A percentile compares a stretch with the other conserved stretches of the same genome.
Evolutionary conservation across 30 jellyfish, hydroid and myxozoan species (phyloP).

Genomic region (Aurelia sp.): DNA sequence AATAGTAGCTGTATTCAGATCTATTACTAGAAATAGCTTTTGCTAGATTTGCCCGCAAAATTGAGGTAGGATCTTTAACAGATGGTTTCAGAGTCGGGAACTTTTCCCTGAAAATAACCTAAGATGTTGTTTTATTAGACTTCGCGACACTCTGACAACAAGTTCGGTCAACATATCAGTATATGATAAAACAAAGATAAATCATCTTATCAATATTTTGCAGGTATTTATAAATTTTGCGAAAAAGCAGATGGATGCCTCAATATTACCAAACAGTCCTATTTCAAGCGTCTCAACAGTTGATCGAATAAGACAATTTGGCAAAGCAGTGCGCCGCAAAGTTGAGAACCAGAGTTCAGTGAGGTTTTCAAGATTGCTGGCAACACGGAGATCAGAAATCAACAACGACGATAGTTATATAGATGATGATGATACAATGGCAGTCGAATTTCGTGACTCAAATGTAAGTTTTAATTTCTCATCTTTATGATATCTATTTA

Average conservation of each 20-base stretch:
- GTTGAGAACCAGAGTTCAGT: not conserved
- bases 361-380: conserved; percentile 35
- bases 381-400: not conserved
- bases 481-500: not conserved
- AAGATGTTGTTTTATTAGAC: no score
- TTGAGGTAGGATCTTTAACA: no score
- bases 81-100: no score
- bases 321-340: conserved; percentile 8
- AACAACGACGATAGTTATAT: conserved; percentile 36
- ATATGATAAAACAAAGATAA: no score
- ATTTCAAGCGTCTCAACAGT: conserved; percentile 4
- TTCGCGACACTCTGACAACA: no score
- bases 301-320: conserved; percentile 26
- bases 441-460: conserved; percentile 34
- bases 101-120: no score
- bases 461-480: conserved; percentile 17
- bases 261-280: conserved; percentile 14
- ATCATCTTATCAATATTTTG: not conserved
- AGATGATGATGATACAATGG: conserved; percentile 44
- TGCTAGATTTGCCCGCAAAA: no score
- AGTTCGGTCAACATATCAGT: no score
- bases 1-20: no score
- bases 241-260: conserved; percentile 75
- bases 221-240: conserved; percentile 95
- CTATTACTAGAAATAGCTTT: no score